Evolutionary conservation across 2,797 vertebrate species (phyloP).

Genomic region (Mormyrus hasselquistii): DNA sequence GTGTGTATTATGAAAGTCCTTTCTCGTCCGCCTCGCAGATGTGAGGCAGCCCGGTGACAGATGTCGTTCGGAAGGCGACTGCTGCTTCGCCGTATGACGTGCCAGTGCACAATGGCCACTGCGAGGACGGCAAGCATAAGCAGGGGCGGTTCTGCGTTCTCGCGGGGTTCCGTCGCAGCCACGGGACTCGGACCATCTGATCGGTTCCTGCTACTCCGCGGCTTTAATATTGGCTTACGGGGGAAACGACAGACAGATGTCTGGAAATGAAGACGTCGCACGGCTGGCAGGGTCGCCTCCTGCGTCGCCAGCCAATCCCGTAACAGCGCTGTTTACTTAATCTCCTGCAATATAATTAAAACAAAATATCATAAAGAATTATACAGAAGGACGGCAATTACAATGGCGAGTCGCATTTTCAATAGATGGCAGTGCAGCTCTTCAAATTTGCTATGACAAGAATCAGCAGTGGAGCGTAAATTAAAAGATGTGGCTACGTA

Average conservation of each 20-base stretch:
- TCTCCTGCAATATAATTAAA: not conserved
- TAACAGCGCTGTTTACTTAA: not conserved
- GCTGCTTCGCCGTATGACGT: not conserved
- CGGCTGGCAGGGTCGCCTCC: not conserved
- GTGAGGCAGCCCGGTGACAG: not conserved
- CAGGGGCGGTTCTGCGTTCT: not conserved
- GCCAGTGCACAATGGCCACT: not conserved
- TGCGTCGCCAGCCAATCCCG: not conserved
- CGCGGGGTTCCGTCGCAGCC: not conserved
- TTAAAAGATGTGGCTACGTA: not conserved
- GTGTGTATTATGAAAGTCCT: not conserved
- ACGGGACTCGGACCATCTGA: not conserved
- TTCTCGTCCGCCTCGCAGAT: not conserved
- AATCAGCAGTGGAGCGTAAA: not conserved
- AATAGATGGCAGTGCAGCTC: slow-evolving; percentile 22
- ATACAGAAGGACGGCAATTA: not conserved
- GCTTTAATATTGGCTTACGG: not conserved
- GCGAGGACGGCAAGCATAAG: not conserved
- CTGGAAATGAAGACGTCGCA: slow-evolving; percentile 2
- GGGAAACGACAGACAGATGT: not conserved
- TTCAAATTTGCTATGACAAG: not conserved
- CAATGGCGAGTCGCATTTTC: not conserved
- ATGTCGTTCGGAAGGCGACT: not conserved
- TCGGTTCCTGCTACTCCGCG: not conserved
- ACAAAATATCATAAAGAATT: slow-evolving; percentile 6